These are phyloP conservation scores for Margarornis squamiger DNA, from an alignment of 2,797 vertebrate genomes.

Conservation along the genomic window DNA sequence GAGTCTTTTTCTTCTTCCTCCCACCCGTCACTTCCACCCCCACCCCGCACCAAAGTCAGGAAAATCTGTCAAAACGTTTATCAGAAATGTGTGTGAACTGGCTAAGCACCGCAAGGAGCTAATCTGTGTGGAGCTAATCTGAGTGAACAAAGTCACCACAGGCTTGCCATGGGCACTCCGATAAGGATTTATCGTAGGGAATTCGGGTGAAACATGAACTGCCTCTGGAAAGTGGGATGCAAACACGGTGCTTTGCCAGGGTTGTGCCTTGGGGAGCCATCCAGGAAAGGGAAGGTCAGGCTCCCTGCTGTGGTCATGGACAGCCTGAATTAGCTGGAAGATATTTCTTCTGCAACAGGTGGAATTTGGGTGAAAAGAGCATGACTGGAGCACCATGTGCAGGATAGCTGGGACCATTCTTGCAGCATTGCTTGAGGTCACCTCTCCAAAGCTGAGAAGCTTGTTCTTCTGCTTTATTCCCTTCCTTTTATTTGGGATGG, in stretches of 20 bases:
- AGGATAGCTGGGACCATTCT: not conserved
- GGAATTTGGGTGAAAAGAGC: not conserved
- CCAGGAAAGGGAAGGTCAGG: not conserved
- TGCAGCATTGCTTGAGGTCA: not conserved
- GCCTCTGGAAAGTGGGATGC: conserved; percentile 23
- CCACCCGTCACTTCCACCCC: not conserved
- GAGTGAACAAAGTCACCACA: conserved; percentile 53
- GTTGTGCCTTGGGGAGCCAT: not conserved
- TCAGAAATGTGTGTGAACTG: conserved; percentile 59
- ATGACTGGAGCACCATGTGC: not conserved
- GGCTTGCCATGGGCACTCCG: conserved; percentile 53
- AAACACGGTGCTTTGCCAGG: not conserved
- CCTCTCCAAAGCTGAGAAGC: not conserved
- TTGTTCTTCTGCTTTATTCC: not conserved
- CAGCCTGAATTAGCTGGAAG: not conserved
- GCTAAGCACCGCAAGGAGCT: conserved; percentile 61
- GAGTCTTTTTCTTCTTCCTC: not conserved
- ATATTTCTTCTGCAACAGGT: not conserved
- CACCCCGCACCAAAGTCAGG: conserved; percentile 13
- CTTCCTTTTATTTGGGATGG: not conserved
- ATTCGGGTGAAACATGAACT: conserved; percentile 46
- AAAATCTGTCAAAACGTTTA: conserved; percentile 73
- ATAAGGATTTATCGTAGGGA: conserved; percentile 64
- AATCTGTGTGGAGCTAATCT: conserved; percentile 63
- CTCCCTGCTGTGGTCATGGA: not conserved